Evolutionary conservation across 2,888 invertebrate genomes (phyloP).

Genomic region (Brenthis daphne): DNA sequence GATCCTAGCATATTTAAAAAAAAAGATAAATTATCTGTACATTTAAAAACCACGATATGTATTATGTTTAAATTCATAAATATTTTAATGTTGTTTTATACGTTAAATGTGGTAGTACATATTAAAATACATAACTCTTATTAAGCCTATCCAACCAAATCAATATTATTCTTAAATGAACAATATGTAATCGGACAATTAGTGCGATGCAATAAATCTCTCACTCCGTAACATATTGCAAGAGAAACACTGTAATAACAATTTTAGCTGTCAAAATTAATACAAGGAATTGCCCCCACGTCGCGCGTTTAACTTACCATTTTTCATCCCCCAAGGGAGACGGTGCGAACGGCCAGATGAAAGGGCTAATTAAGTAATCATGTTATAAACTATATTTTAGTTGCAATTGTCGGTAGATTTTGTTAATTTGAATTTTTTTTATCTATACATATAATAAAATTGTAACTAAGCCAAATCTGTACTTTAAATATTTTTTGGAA

Average conservation of each 20-base stretch:
- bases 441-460: no score
- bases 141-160: background rate
- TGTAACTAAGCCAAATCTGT: no score
- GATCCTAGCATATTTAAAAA: no score
- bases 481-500: no score
- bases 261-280: constrained; percentile 71
- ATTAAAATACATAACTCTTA: background rate
- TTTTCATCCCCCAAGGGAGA: constrained; percentile 35
- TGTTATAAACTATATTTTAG: constrained; percentile 6
- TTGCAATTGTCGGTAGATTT: background rate
- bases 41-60: no score
- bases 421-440: background rate
- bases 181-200: constrained; percentile 32
- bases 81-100: no score
- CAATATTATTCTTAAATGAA: constrained; percentile 19
- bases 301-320: constrained; percentile 37
- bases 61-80: no score
- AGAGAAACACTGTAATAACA: constrained; percentile 51
- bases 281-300: constrained; percentile 53
- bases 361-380: constrained; percentile 25
- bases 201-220: constrained; percentile 38
- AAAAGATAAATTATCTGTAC: no score
- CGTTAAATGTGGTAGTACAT: no score
- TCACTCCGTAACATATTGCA: constrained; percentile 47
- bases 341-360: constrained; percentile 24